These are phyloP conservation scores for Slavum lentiscoides DNA, from an alignment of 2,888 invertebrate species.

Conservation along the genomic window DNA sequence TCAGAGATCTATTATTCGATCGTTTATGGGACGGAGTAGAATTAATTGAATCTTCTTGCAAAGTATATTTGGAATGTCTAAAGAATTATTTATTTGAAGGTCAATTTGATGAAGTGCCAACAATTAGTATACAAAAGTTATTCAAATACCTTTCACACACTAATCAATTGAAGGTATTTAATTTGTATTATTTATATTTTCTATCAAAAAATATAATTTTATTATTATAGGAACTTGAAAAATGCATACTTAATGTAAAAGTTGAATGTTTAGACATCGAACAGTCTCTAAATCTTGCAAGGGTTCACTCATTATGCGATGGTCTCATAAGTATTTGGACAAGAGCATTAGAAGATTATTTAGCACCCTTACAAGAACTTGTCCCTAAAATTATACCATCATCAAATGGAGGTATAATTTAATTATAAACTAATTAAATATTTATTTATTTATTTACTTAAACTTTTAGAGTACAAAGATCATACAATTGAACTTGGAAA, in stretches of 20 bases:
- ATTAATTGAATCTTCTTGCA: constrained; percentile 61
- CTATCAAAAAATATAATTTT: constrained; percentile 7
- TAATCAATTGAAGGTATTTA: constrained; percentile 63
- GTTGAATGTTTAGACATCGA: constrained; percentile 77
- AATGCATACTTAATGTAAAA: constrained; percentile 72
- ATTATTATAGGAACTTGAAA: constrained; percentile 67
- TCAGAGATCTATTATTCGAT: constrained; percentile 66
- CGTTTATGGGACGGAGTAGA: constrained; percentile 68
- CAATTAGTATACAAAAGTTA: constrained; percentile 73
- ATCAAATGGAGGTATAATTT: constrained; percentile 58
- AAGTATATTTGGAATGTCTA: constrained; percentile 70
- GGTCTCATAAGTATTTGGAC: constrained; percentile 75
- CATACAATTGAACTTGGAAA: constrained; percentile 70
- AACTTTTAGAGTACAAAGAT: constrained; percentile 56
- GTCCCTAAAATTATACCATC: constrained; percentile 63
- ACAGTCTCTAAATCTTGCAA: constrained; percentile 68
- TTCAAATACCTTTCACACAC: constrained; percentile 70
- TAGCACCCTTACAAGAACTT: constrained; percentile 73
- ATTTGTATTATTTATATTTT: constrained; percentile 24
- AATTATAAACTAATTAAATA: constrained; percentile 5
- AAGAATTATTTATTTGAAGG: constrained; percentile 73
- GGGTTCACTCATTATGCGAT: constrained; percentile 69
- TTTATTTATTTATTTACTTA: constrained; percentile 1
- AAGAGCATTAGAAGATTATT: constrained; percentile 74
- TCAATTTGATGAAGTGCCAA: constrained; percentile 67